These are phyloP conservation scores for Alectoris magna DNA, from an alignment of 2,797 vertebrate species.

Conservation along the genomic window DNA sequence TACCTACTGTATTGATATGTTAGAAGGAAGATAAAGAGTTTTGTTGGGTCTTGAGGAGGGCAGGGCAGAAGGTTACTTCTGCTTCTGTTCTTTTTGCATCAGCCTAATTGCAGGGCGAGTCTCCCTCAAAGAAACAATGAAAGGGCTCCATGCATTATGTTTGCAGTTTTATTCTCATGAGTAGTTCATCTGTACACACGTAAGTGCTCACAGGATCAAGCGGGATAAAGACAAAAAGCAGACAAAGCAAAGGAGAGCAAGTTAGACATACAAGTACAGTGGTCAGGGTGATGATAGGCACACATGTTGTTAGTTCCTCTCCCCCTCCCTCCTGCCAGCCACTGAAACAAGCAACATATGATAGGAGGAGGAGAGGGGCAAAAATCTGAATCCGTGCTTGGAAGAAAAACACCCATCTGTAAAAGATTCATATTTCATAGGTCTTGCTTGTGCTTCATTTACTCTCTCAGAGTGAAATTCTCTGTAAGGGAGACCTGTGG, in stretches of 20 bases:
- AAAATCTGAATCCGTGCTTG: conserved; percentile 19
- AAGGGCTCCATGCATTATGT: background rate
- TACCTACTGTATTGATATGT: background rate
- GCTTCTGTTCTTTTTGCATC: background rate
- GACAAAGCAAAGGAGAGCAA: background rate
- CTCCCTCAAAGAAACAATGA: background rate
- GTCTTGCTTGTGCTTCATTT: conserved; percentile 15
- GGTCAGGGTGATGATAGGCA: conserved; percentile 73
- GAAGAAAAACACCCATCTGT: conserved; percentile 5
- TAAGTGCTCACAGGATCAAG: background rate
- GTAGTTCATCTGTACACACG: background rate
- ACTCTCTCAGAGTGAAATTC: background rate
- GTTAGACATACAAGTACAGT: conserved; percentile 40
- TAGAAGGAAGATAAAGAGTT: background rate
- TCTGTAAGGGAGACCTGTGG: background rate
- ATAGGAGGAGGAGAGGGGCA: conserved; percentile 47
- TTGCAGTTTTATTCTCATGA: background rate
- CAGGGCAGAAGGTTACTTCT: background rate
- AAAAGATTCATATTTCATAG: conserved; percentile 43
- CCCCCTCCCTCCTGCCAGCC: conserved; percentile 66
- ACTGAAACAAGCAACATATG: conserved; percentile 67
- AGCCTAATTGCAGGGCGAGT: background rate
- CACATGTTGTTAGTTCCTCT: conserved; percentile 71
- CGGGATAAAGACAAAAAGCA: conserved; percentile 16
- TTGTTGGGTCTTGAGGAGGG: background rate